Conservation (phyloP, 2,888 invertebrate species). For the Cosmopolites sordidus region DNA sequence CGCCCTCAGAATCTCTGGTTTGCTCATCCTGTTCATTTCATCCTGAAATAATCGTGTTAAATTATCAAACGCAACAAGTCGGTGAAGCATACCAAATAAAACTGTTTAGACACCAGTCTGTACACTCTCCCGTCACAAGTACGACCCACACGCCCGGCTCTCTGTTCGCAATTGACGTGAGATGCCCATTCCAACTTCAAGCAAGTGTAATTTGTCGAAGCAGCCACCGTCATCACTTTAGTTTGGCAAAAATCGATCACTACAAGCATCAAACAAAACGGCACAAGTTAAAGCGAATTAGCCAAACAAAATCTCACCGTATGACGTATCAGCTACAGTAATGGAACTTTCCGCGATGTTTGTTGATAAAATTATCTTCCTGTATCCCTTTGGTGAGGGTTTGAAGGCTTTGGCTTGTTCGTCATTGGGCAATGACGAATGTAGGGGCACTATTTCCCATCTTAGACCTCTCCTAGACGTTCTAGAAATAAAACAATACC, state of each 20-base stretch:
- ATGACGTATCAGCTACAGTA: constrained; percentile 83
- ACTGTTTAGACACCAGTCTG: constrained; percentile 64
- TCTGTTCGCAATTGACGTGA: constrained; percentile 82
- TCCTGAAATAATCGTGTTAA: constrained; percentile 41
- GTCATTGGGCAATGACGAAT: constrained; percentile 63
- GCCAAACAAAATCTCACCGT: constrained; percentile 53
- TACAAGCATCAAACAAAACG: no score
- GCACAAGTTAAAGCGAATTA: no score
- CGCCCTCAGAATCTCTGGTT: constrained; percentile 75
- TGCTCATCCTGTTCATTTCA: constrained; percentile 53
- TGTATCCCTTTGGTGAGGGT: constrained; percentile 56
- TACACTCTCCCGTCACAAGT: constrained; percentile 83
- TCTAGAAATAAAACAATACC: background rate
- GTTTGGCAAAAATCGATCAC: constrained; percentile 94
- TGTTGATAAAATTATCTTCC: constrained; percentile 85
- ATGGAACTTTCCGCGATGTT: constrained; percentile 92
- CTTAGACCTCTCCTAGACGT: constrained; percentile 16
- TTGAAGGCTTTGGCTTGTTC: constrained; percentile 62
- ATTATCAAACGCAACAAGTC: background rate
- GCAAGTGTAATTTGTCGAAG: constrained; percentile 71
- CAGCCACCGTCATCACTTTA: constrained; percentile 74
- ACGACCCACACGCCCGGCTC: constrained; percentile 87
- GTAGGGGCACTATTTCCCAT: constrained; percentile 51
- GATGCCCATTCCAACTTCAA: constrained; percentile 84
- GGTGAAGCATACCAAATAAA: constrained; percentile 58